Evolutionary conservation across 2,888 invertebrate genomes (phyloP), one percentile per base, ranked within the genome.

Genomic region (Drosophila anomalata): DNA sequence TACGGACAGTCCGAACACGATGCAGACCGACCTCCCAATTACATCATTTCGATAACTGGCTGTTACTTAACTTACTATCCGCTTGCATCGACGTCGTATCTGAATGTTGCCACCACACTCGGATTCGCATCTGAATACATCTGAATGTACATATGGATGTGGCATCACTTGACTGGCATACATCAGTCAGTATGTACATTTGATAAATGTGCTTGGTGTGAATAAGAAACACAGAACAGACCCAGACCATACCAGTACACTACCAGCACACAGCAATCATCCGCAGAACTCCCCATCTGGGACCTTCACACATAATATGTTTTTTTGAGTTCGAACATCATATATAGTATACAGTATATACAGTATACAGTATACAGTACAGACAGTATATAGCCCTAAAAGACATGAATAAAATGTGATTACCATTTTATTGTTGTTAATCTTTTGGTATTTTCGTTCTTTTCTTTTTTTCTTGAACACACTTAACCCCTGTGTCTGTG

Each of bases 401-500:
- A 52, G 66, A 63, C 54, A 68, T 41, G 29, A 69, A 33, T 26
- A 67, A 68, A 66, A 68, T 54, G 47, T 54, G 55, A 54, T 66
- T 66, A 54, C 69, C 39, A 68, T 74, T 48, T 42, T 42, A 42
- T 42, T 73, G 69, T 75, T 73, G 62, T 74, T 75, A 75, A 61
- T 73, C 48, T 67, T 55, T 66, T 58, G 56, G 52, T 68, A 61
- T 68, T 73, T 74, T 59, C 61, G 55, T 62, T 58, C 53, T 56
- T 59, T 41, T 67, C 48, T 66, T 59, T 39, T 75, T 58, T 57
- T 73, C 24, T 66, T 61, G 24, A 54, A 53, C 24, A 54, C 65
- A 55, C 70, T 70, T 68, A 72, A 82, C 58, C 68, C 69, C 74
- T 69, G 92, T 92, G 92, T 92, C 92, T 93, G 91, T 92, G 77